Evolutionary conservation across 2,888 invertebrate genomes (phyloP).

Genomic region (Scaptomyza tumidula): DNA sequence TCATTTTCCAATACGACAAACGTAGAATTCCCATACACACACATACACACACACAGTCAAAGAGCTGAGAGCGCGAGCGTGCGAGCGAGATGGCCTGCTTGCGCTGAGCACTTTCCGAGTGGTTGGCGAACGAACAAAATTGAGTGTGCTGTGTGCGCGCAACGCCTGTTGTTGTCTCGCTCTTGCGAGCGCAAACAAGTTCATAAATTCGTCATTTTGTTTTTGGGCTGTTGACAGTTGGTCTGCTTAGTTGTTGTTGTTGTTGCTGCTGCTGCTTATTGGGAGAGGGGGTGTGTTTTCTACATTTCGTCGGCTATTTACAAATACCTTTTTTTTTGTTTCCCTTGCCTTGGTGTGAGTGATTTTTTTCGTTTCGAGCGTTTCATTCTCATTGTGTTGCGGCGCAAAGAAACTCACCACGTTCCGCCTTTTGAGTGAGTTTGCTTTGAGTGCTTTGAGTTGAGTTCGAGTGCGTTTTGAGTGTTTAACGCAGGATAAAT

Average conservation of each 20-base stretch:
- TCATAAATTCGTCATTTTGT: slow-evolving; percentile 84
- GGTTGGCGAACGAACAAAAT: slow-evolving; percentile 6
- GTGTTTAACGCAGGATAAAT: slow-evolving; percentile 10
- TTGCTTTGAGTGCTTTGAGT: neutral
- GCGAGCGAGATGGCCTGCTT: slow-evolving; percentile 52
- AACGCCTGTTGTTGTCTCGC: slow-evolving; percentile 49
- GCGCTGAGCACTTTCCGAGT: slow-evolving; percentile 36
- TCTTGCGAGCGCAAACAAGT: slow-evolving; percentile 62
- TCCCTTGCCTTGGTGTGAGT: slow-evolving; percentile 15
- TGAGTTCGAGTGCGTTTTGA: neutral
- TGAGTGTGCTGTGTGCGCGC: slow-evolving; percentile 29
- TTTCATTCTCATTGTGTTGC: slow-evolving; percentile 62
- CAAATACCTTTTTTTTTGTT: slow-evolving; percentile 34
- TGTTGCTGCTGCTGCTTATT: slow-evolving; percentile 36
- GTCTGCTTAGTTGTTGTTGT: slow-evolving; percentile 50
- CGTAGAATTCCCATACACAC: slow-evolving; percentile 67
- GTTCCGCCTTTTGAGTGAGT: slow-evolving; percentile 35
- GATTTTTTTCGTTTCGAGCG: slow-evolving; percentile 20
- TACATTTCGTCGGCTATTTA: slow-evolving; percentile 68
- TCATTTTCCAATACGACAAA: slow-evolving; percentile 63
- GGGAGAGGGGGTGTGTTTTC: slow-evolving; percentile 62
- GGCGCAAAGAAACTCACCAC: slow-evolving; percentile 53
- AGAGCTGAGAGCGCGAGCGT: slow-evolving; percentile 47
- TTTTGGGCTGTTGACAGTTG: slow-evolving; percentile 82
- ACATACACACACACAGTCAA: neutral